Evolutionary conservation across 2,888 invertebrate genomes (phyloP).

Genomic region (Elysia crispata): DNA sequence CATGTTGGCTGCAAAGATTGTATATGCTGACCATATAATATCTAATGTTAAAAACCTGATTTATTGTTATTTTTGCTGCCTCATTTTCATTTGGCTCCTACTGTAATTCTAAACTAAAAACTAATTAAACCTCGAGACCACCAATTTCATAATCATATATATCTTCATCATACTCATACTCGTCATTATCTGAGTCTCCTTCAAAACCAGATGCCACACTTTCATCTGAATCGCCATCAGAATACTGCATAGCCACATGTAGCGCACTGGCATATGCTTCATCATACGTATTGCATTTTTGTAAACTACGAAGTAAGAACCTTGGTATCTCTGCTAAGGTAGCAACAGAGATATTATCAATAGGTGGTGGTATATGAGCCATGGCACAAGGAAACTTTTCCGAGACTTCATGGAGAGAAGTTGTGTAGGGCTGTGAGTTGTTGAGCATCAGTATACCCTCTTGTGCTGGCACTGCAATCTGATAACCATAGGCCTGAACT

Average conservation of each 20-base stretch:
- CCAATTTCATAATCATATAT: slow-evolving; percentile 73
- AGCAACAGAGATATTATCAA: slow-evolving; percentile 72
- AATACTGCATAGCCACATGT: slow-evolving; percentile 67
- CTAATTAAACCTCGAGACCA: slow-evolving; percentile 63
- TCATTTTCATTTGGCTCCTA: neutral
- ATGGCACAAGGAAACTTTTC: slow-evolving; percentile 64
- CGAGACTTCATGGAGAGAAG: slow-evolving; percentile 68
- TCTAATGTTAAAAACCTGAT: neutral
- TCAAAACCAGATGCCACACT: slow-evolving; percentile 69
- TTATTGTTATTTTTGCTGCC: neutral
- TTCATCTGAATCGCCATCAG: slow-evolving; percentile 71
- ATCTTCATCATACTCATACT: slow-evolving; percentile 75
- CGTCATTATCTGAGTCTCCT: slow-evolving; percentile 71
- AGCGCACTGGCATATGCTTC: slow-evolving; percentile 70
- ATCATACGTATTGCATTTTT: slow-evolving; percentile 67
- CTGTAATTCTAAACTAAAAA: neutral
- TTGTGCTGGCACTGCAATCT: slow-evolving; percentile 65
- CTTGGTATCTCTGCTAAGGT: slow-evolving; percentile 63
- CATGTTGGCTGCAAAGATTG: too few relatives aligned
- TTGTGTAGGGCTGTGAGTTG: slow-evolving; percentile 73
- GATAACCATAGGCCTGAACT: slow-evolving; percentile 63
- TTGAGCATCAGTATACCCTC: slow-evolving; percentile 69
- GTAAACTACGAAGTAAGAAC: slow-evolving; percentile 58
- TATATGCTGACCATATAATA: too few relatives aligned
- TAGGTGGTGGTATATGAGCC: slow-evolving; percentile 72